A percentile compares a stretch with the other conserved stretches of the same genome.
These are phyloP conservation scores for Choristoneura rosaceana DNA, from an alignment of 2,888 invertebrate genomes.

Conservation along the genomic window DNA sequence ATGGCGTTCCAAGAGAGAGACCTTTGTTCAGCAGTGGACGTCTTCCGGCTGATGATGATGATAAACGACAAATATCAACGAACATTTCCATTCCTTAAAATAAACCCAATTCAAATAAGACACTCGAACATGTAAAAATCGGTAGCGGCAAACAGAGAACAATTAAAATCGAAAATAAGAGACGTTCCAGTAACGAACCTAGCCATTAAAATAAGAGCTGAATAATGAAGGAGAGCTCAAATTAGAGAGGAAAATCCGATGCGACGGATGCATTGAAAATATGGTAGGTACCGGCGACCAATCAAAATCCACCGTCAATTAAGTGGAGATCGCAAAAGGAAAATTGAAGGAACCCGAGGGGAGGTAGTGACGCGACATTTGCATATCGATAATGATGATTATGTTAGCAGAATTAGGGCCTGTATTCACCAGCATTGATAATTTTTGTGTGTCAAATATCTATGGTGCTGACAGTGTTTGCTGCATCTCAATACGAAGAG, in stretches of 20 bases:
- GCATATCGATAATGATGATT: constrained; percentile 42
- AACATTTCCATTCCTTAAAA: not conserved
- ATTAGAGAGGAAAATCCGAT: constrained; percentile 61
- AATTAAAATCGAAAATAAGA: constrained; percentile 79
- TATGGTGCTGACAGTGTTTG: no score
- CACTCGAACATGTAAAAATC: constrained; percentile 47
- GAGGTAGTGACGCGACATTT: constrained; percentile 58
- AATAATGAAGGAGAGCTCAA: constrained; percentile 79
- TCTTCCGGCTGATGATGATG: no score
- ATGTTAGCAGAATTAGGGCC: constrained; percentile 1
- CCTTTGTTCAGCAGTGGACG: no score
- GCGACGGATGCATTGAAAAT: constrained; percentile 79
- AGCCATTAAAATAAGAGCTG: constrained; percentile 83
- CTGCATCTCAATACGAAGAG: no score
- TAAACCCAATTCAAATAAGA: not conserved
- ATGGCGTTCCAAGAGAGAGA: no score
- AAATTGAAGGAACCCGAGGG: constrained; percentile 84
- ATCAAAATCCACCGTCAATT: constrained; percentile 86
- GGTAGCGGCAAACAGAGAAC: constrained; percentile 62
- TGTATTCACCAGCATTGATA: no score
- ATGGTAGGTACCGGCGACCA: constrained; percentile 78
- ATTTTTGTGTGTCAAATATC: no score
- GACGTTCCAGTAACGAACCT: constrained; percentile 80
- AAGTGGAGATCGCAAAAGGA: constrained; percentile 84
- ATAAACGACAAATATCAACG: not conserved